phyloP scores from a whole-genome alignment of 2,797 vertebrate species.

The Myioborus miniatus region DNA sequence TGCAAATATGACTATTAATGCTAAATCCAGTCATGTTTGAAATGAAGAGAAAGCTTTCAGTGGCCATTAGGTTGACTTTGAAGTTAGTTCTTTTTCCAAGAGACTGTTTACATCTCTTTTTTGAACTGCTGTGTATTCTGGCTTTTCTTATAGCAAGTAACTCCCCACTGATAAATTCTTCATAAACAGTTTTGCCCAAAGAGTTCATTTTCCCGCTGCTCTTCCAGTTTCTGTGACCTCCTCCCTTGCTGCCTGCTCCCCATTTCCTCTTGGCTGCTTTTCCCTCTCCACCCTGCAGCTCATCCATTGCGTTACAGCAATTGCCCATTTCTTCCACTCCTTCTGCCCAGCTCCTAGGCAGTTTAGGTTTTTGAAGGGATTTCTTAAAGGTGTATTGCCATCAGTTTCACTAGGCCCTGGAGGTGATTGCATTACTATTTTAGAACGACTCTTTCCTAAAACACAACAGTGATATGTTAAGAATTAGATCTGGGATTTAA shows the following conservation, averaged over 20 bases:
- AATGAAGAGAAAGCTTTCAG: background rate
- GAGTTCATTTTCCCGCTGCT: background rate
- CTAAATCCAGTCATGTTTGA: background rate
- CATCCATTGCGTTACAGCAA: background rate
- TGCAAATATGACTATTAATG: background rate
- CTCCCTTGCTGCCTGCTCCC: slow-evolving; percentile 2
- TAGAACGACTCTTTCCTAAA: background rate
- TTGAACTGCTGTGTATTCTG: background rate
- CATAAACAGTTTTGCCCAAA: background rate
- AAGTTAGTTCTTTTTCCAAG: background rate
- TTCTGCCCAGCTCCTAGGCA: background rate
- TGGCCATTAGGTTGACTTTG: background rate
- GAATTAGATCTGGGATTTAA: background rate
- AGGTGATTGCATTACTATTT: background rate
- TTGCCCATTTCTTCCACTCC: background rate
- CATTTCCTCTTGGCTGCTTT: slow-evolving; percentile 24
- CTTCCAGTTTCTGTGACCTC: background rate
- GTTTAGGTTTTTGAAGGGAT: background rate
- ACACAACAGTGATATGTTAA: background rate
- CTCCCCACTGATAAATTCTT: background rate
- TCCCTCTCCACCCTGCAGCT: slow-evolving; percentile 10
- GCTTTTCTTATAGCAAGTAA: background rate
- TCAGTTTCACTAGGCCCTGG: background rate
- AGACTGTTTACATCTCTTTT: background rate
- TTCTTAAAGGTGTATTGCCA: background rate